Base-by-base conservation (phyloP, 2,113 vertebrate species). In the Ellobius talpinus region DNA sequence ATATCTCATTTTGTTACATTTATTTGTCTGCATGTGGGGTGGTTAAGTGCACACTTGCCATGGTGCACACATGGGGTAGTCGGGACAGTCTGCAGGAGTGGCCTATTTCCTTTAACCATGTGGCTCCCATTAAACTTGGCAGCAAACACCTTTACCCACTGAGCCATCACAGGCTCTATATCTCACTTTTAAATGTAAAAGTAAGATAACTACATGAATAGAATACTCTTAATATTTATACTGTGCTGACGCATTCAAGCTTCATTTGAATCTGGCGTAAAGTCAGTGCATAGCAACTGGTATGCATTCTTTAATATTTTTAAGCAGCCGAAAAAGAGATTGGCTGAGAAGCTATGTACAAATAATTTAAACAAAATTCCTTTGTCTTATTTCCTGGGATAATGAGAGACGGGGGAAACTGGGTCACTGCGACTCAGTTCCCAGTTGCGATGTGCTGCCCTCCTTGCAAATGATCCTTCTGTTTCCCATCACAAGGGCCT, bases 401-500 rank as follows among this genome's bases (percentile, higher is more conserved):
- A 65, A 33, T 89, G 82, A 63, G 81, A 45, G 86, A 45, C 50
- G 39, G 65, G 66, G 66, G 77, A 63, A 89, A 36, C 50, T 45
- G 70, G 26, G 39, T 77, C 84, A 65, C 33, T 52, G 0, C 76
- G 82, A 93, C 66, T 91, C 94, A 85, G 42, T 91, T 92, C 76
- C 42, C 36, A 7, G 39, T 2, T 61, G 16, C 29, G 61, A 74
- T 17, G 52, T 42, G 26, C 61, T 79, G 23, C 31, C 13, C 4
- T 66, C 26, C 31, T 47, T 50, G 70, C 12, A n/a, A 23, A 24
- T 24, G 31, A 21, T 61, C 24, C 50, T 24, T 33, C 10, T 9
- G 31, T 78, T 36, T 86, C n/a, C 58, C 55, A 78, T 58, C 52
- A 29, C 2, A 9, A 11, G 7, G 42, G n/a, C 12, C 68, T 74